A percentile compares a stretch with the other conserved stretches of the same genome.
Conservation (phyloP, 1,140 invertebrate species). For the Scaptomyza graminum region DNA sequence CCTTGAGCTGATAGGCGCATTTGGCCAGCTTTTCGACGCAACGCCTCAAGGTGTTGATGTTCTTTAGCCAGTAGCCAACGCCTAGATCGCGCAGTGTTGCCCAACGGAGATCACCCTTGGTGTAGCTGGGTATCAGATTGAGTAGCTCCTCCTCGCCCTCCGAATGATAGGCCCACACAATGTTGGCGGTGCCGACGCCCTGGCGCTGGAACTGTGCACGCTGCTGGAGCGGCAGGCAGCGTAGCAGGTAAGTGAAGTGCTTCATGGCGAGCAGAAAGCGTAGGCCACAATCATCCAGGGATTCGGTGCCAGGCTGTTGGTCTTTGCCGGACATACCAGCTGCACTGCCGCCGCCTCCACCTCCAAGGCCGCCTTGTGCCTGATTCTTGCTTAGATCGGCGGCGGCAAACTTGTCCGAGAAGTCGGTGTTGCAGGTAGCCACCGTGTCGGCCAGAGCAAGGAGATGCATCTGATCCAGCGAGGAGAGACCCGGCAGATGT, state of each 20-base stretch:
- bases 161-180: slow-evolving; percentile 99
- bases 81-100: slow-evolving; percentile 95
- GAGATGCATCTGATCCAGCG: slow-evolving; percentile 99
- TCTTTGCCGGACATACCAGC: slow-evolving; percentile 84
- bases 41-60: slow-evolving; percentile 91
- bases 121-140: slow-evolving; percentile 94
- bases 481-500: slow-evolving; percentile 97
- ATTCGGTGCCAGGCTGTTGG: slow-evolving; percentile 90
- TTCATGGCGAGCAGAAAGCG: slow-evolving; percentile 98
- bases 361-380: slow-evolving; percentile 84
- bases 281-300: slow-evolving; percentile 98
- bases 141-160: slow-evolving; percentile 98
- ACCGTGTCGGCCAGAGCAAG: slow-evolving; percentile 98
- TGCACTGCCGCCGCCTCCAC: neutral
- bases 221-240: slow-evolving; percentile 95
- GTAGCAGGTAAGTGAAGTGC: slow-evolving; percentile 97
- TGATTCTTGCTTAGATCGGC: slow-evolving; percentile 88
- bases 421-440: slow-evolving; percentile 94
- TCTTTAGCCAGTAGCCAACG: slow-evolving; percentile 98
- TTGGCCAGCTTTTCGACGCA: slow-evolving; percentile 98
- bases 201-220: slow-evolving; percentile 93
- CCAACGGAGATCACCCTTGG: slow-evolving; percentile 94
- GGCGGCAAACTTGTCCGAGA: slow-evolving; percentile 92
- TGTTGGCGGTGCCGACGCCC: slow-evolving; percentile 95
- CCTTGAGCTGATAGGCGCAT: slow-evolving; percentile 93